Base-by-base conservation (phyloP, 2,113 vertebrate species). In the Spheniscus mendiculus region DNA sequence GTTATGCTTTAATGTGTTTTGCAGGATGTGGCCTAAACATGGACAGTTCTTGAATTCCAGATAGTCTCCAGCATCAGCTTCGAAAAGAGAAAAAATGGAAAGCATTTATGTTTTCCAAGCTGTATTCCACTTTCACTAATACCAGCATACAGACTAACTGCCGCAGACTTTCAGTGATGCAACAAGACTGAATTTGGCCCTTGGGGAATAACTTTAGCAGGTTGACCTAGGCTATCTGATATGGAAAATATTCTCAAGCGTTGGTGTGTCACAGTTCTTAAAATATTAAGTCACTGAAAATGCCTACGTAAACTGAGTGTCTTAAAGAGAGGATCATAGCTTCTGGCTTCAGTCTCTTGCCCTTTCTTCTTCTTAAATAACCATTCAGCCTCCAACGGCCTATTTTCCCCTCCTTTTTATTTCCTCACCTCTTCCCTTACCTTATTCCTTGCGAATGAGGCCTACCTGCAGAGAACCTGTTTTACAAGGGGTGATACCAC, bases 281-380 rank as follows among this genome's bases (percentile, higher is more conserved):
- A 95, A 95, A 96, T 96, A 92, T 53, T 92, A 91, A 65, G 65
- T 93, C 89, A 86, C 87, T 96, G 96, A 93, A 93, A 95, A 95
- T 91, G 86, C 83, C 91, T 92, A 84, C 36, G 23, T 77, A 72
- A 66, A 79, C 86, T 72, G 84, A 87, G 94, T 82, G 53, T 87
- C 83, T 88, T 82, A 49, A 67, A 71, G 71, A 89, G 81, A 82
- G 42, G 96, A 85, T 45, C 71, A n/a, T 19, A 91, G 22, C 73
- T 90, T 50, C 83, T 55, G 65, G 38, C 71, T 83, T 67, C 63
- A 49, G 20, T 8, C 53, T 80, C n/a, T 42, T 72, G 42, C n/a
- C 38, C 56, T 94, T 76, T 45, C 40, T 77, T 40, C 65, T 78
- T 74, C 29, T 42, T 67, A 71, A 76, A 67, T 32, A 89, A 53